phyloP scores from a whole-genome alignment of 2,113 vertebrate genomes.

The Anguilla japonica region DNA sequence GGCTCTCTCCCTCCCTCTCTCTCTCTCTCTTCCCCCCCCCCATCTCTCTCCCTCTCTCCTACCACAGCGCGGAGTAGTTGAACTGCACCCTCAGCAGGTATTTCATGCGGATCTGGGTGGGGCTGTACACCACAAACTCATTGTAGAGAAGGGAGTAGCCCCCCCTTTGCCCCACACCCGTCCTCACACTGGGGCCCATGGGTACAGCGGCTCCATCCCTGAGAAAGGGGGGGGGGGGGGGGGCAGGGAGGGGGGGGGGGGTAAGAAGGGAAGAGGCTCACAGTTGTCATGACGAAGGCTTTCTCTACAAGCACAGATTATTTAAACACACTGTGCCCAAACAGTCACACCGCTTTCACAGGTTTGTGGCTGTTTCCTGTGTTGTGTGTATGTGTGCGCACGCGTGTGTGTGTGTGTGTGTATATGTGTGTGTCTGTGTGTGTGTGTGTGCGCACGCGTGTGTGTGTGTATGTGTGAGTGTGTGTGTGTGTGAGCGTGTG shows the following conservation, averaged over 20 bases:
- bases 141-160: conserved; percentile 86
- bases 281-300: not conserved
- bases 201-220: conserved; percentile 77
- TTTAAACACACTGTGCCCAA: too few species aligned
- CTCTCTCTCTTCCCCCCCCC: too few species aligned
- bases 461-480: not conserved
- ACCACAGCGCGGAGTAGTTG: conserved; percentile 81
- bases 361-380: too few species aligned
- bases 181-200: conserved; percentile 73
- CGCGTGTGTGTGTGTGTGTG: too few species aligned
- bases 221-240: conserved; percentile 17
- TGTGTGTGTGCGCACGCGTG: not conserved
- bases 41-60: conserved; percentile 34
- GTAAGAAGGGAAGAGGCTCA: not conserved
- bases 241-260: too few species aligned
- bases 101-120: conserved; percentile 77
- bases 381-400: too few species aligned
- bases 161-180: conserved; percentile 52
- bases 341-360: too few species aligned
- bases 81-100: conserved; percentile 83
- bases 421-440: too few species aligned
- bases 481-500: not conserved
- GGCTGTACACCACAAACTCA: conserved; percentile 83
- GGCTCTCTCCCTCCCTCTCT: too few species aligned
- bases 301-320: too few species aligned